Base-by-base conservation (phyloP, 2,888 invertebrate species). In the Ashinkailepas kermadecensis region DNA sequence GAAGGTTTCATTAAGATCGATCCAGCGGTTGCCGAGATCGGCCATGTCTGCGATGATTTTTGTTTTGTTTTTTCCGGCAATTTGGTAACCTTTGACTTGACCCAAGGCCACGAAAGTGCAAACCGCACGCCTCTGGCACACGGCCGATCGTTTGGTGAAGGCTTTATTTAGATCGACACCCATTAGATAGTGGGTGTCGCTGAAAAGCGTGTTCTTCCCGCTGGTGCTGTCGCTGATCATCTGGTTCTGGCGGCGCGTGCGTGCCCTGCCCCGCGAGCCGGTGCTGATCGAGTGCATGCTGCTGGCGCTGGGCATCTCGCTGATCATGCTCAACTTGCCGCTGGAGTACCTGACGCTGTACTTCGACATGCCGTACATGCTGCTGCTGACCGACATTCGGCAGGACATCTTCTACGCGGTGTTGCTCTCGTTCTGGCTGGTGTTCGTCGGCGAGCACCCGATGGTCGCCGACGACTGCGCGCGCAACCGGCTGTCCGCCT, bases 361-460 rank as follows among this genome's bases (percentile, higher is more conserved):
- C 85, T 92, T 94, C 86, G 95, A 98, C 86, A 92, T 98, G 92
- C 98, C 99, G 0, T 98, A 94, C 87, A 97, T 99, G 96, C 89
- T 98, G 82, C 88, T 99, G 64, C 87, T 99, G 13, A 93, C 94
- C 85, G 99, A 99, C 88, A 93, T 99, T 82, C 91, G 97, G 82
- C 99, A 99, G 88, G 99, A 99, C 12, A 90, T 97, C 67, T 99
- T 99, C 88, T 99, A 99, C 89, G 95, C 97, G 0, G 94, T 93
- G 87, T 89, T 99, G 21, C 91, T 99, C 82, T 96, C 96, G 6
- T 99, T 99, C 88, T 99, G 99, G 99, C 90, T 99, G 0, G 92
- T 99, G 64, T 99, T 99, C 88, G 95, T 97, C 82, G 99, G 99
- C 0, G 99, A 99, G 88, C 99, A 99, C 89, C 93, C 99, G 90